phyloP scores from a whole-genome alignment of 2,113 vertebrate species.

The Piaya cayana region DNA sequence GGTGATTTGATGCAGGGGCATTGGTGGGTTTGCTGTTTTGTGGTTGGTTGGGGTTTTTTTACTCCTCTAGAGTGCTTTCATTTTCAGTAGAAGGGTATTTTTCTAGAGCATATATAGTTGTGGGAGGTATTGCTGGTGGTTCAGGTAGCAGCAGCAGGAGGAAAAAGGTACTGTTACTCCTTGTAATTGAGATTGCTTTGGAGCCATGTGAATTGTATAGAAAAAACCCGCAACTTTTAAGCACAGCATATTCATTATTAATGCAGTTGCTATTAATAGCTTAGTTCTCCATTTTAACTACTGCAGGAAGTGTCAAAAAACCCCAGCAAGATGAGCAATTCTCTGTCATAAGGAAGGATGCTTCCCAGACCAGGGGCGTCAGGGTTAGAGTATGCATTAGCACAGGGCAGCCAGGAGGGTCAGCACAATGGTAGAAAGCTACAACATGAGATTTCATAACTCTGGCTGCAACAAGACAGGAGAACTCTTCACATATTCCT shows the following conservation, averaged over 20 bases:
- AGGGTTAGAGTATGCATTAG: background rate
- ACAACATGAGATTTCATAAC: background rate
- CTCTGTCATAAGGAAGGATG: background rate
- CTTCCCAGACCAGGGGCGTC: background rate
- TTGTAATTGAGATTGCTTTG: background rate
- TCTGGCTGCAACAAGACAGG: background rate
- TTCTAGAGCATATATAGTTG: background rate
- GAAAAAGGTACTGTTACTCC: background rate
- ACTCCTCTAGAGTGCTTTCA: background rate
- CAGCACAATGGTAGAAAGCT: background rate
- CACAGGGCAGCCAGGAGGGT: background rate
- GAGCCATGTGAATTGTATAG: background rate
- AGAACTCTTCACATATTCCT: background rate
- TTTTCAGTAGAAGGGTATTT: background rate
- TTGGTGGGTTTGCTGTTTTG: too few relatives aligned
- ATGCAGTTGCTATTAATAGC: background rate
- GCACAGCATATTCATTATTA: background rate
- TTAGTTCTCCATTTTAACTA: background rate
- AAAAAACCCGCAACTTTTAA: background rate
- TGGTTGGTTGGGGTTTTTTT: too few relatives aligned
- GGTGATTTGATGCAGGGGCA: background rate
- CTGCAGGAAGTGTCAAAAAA: background rate
- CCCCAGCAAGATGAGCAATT: background rate
- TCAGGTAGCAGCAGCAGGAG: background rate
- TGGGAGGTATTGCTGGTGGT: background rate